phyloP scores from a whole-genome alignment of 1,140 invertebrate species.

The Anadara kagoshimensis region DNA sequence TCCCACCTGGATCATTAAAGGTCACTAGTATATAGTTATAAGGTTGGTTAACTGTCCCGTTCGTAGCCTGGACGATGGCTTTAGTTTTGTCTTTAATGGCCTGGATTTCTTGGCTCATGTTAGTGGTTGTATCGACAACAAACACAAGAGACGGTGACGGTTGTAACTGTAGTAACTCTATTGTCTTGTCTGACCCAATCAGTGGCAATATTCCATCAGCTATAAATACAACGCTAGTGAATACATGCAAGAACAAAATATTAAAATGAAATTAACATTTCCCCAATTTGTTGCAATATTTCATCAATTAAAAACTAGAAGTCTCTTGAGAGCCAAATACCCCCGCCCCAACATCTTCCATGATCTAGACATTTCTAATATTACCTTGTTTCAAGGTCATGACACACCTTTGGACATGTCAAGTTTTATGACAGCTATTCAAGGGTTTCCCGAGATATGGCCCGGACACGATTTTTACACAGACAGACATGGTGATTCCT shows the following conservation, averaged over 20 bases:
- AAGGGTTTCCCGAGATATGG: too few species aligned
- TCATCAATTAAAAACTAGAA: not conserved
- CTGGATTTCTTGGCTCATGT: not conserved
- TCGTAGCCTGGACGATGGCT: too few species aligned
- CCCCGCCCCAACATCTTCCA: not conserved
- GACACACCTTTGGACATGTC: not conserved
- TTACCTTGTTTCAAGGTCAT: not conserved
- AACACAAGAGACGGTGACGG: slow-evolving; percentile 20
- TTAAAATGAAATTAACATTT: not conserved
- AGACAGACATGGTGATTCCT: too few species aligned
- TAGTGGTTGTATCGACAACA: slow-evolving; percentile 29
- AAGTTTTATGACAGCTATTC: too few species aligned
- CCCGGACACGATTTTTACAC: too few species aligned
- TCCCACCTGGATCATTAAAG: not conserved
- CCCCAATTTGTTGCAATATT: not conserved
- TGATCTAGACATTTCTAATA: not conserved
- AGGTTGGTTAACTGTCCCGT: not conserved
- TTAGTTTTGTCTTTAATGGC: slow-evolving; percentile 6
- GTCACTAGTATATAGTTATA: slow-evolving; percentile 10
- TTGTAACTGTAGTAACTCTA: slow-evolving; percentile 12
- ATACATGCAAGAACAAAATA: not conserved
- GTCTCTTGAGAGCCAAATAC: not conserved
- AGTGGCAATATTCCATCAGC: slow-evolving; percentile 12
- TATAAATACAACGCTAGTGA: not conserved
- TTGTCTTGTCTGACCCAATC: slow-evolving; percentile 13